These are phyloP conservation scores for Sorex maritimensis DNA, from an alignment of 2,797 vertebrate species.

Conservation along the genomic window DNA sequence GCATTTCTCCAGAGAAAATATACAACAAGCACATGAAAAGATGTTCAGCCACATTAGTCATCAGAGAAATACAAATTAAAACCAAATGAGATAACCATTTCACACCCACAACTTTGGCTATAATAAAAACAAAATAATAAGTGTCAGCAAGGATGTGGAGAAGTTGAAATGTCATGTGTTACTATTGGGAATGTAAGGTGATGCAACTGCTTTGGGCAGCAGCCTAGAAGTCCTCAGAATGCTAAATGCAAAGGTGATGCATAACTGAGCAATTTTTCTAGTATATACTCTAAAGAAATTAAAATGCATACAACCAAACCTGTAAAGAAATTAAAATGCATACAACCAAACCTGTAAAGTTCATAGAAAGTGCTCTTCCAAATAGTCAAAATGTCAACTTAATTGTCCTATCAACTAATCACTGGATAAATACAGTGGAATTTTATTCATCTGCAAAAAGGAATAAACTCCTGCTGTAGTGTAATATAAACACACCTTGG, in stretches of 20 bases:
- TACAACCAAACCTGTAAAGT: neutral
- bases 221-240: constrained; percentile 4
- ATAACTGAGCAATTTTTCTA: neutral
- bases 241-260: neutral
- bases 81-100: neutral
- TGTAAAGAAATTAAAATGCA: neutral
- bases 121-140: neutral
- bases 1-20: neutral
- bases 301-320: neutral
- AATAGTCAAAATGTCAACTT: neutral
- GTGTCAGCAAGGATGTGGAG: neutral
- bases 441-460: neutral
- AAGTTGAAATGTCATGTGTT: neutral
- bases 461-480: neutral
- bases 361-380: neutral
- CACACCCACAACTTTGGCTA: neutral
- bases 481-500: neutral
- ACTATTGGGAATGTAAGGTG: neutral
- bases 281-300: neutral
- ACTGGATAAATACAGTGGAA: neutral
- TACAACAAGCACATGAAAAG: neutral
- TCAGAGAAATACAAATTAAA: constrained; percentile 37
- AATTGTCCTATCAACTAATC: neutral
- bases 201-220: neutral
- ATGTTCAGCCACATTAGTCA: neutral